A percentile compares a stretch with the other conserved stretches of the same genome.
phyloP scores from a whole-genome alignment of 2,888 invertebrate genomes.

The Athetis lepigone region DNA sequence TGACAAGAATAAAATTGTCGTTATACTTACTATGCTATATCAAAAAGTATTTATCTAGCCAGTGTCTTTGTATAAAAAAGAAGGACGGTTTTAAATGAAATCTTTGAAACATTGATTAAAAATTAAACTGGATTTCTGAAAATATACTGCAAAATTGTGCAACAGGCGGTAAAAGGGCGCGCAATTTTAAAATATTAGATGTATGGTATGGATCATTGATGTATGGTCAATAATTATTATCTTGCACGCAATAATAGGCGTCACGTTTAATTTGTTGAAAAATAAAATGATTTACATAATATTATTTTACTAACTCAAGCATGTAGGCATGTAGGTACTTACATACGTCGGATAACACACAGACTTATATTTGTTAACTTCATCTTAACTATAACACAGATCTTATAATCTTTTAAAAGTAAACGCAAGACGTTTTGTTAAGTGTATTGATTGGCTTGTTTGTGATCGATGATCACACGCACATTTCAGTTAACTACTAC shows the following conservation, averaged over 20 bases:
- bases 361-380: slow-evolving; percentile 22
- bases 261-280: too few relatives aligned
- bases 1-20: background rate
- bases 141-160: background rate
- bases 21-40: background rate
- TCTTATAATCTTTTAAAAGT: background rate
- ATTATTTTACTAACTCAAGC: too few relatives aligned
- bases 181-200: background rate
- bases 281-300: too few relatives aligned
- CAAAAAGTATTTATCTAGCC: background rate
- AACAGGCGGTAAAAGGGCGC: background rate
- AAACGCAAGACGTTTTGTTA: background rate
- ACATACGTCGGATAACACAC: slow-evolving; percentile 32
- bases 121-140: too few relatives aligned
- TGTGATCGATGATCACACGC: too few relatives aligned
- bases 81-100: too few relatives aligned
- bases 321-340: slow-evolving; percentile 8
- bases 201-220: too few relatives aligned
- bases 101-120: too few relatives aligned
- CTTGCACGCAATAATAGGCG: background rate
- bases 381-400: slow-evolving; percentile 2
- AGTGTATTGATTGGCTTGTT: too few relatives aligned
- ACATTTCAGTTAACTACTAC: background rate
- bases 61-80: too few relatives aligned
- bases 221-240: too few relatives aligned